Conservation (phyloP, 1,140 invertebrate genomes). For the Drosophila carrolli region DNA sequence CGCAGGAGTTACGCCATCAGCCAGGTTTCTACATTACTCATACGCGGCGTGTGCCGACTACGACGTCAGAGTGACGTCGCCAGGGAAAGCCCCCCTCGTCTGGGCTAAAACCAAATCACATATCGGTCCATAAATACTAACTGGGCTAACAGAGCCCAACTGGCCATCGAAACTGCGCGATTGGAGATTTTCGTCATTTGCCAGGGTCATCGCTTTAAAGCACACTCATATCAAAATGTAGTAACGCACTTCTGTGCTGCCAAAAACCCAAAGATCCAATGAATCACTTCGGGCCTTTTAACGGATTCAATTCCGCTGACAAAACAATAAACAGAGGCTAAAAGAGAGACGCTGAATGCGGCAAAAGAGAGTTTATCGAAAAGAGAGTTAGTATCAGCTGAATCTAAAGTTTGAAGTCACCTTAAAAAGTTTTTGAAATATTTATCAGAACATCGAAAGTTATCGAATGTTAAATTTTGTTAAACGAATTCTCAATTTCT, state of each 20-base stretch:
- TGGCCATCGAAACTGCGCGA: background rate
- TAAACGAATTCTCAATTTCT: no score
- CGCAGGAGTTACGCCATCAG: background rate
- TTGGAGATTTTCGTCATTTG: background rate
- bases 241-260: background rate
- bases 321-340: background rate
- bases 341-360: slow-evolving; percentile 16
- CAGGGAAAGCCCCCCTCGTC: slow-evolving; percentile 12
- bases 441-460: no score
- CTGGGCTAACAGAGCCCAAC: background rate
- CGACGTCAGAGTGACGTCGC: slow-evolving; percentile 4
- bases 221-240: background rate
- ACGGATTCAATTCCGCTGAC: slow-evolving; percentile 11
- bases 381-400: background rate
- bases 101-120: slow-evolving; percentile 20
- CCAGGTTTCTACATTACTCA: slow-evolving; percentile 42
- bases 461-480: no score
- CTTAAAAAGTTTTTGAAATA: no score
- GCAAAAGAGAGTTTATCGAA: background rate
- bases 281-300: slow-evolving; percentile 24
- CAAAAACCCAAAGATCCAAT: slow-evolving; percentile 38
- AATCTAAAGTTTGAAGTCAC: no score
- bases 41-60: slow-evolving; percentile 43
- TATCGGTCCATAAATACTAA: slow-evolving; percentile 2
- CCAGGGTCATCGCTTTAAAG: background rate